Base-by-base conservation (phyloP, 1,140 invertebrate genomes). In the Rhizoglyphus robini region DNA sequence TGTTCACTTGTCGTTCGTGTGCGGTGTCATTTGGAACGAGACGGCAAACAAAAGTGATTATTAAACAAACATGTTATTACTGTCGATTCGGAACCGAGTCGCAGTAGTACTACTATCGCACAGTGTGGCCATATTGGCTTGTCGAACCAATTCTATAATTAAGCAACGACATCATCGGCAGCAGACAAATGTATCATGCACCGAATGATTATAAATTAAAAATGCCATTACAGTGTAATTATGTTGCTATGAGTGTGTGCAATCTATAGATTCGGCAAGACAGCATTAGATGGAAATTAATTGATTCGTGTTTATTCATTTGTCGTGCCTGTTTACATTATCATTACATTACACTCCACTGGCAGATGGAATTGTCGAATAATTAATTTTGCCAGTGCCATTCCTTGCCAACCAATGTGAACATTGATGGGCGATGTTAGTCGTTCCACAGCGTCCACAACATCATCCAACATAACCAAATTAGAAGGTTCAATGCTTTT, bases 261-360 rank as follows among this genome's bases (percentile, higher is more conserved):
- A n/a, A n/a, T n/a, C n/a, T n/a, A n/a, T n/a, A n/a, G n/a, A n/a
- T n/a, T n/a, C n/a, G n/a, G n/a, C n/a, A n/a, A 27, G 20, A 8
- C 8, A 8, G 23, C 23, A 32, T 27, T 54, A 54, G 51, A 54
- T 54, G 51, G 51, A 54, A 54, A 54, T 54, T 54, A 54, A 54
- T 54, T 54, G 51, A 54, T 54, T 54, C 51, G 8, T 54, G 23
- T 54, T 54, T 54, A 54, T 54, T 54, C 51, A 54, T 54, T 54
- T 54, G 51, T 54, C 51, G 51, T 54, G 51, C 20, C 51, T 54
- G 51, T 54, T 54, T 54, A 54, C 51, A 54, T 54, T 54, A 54
- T 54, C 23, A 54, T 25, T 8, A 8, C 8, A 8, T 8, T 32
- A 54, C 23, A 32, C 15, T 8, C 20, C 8, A 8, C 31, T 54